phyloP scores from a whole-genome alignment of 2,113 vertebrate genomes.

The Oceanodroma tethys region DNA sequence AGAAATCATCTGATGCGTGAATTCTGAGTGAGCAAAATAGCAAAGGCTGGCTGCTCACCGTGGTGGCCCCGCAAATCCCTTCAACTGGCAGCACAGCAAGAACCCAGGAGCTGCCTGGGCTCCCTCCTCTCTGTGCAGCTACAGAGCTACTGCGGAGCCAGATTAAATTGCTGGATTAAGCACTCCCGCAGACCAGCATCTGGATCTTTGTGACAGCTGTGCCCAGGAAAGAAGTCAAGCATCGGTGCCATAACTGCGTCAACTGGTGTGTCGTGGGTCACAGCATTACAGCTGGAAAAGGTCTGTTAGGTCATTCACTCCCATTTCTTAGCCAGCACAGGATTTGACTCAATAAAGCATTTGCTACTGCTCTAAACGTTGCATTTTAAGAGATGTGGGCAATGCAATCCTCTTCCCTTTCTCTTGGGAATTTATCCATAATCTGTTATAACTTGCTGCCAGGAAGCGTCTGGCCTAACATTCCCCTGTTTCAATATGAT shows the following conservation, averaged over 20 bases:
- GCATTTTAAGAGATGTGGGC: not conserved
- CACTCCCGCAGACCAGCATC: not conserved
- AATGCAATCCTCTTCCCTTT: not conserved
- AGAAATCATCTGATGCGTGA: not conserved
- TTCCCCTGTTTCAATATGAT: not conserved
- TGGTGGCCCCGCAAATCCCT: not conserved
- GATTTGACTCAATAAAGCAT: not conserved
- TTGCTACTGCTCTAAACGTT: not conserved
- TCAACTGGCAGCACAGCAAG: not conserved
- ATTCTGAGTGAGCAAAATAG: not conserved
- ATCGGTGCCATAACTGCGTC: not conserved
- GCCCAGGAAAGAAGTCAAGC: not conserved
- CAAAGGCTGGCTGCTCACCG: not conserved
- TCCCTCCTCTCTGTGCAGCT: not conserved
- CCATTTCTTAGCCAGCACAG: not conserved
- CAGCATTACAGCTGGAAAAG: not conserved
- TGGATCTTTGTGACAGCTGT: constrained; percentile 33
- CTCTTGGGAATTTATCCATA: not conserved
- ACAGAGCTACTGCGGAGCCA: not conserved
- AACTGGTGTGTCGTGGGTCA: not conserved
- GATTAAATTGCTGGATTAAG: constrained; percentile 60
- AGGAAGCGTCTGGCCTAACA: not conserved
- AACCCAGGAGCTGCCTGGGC: not conserved
- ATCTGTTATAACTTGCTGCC: not conserved
- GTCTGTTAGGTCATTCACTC: not conserved